Base-by-base conservation (phyloP, 37 sponge, comb jelly and placozoan genomes). In the Trichoplax adhaerens region DNA sequence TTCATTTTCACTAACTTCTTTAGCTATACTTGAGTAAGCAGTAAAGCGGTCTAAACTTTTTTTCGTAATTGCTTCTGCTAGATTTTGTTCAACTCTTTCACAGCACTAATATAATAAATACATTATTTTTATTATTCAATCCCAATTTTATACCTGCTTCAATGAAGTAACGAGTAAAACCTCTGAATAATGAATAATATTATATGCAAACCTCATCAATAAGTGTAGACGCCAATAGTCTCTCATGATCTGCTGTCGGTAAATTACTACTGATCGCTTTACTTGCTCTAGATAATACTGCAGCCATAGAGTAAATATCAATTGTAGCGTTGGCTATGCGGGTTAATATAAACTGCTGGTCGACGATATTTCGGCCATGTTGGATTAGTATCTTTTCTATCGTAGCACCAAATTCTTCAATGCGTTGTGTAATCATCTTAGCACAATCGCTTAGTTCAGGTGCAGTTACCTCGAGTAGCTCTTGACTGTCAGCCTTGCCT, bases 281-380 rank as follows among this genome's bases (percentile, higher is more conserved):
- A 66, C 82, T 29, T 29, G 77, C 52, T 57, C 82, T 72, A 6
- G 78, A 62, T 52, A 97, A 48, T 5, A 88, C 90, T 0, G 83
- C 79, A 46, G 90, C 99, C 94, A 92, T 92, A 54, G 78, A 83
- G 67, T 98, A 92, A 48, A 87, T 80, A 69, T 93, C 87, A 49
- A 98, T 89, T 64, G 88, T 81, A 1, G 88, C 88, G 71, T 98
- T 82, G n/a, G 94, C 85, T 50, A 92, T 69, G 46, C 90, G 76
- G 62, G 81, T 79, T 63, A 98, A 81, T 8, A 89, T 53, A 50
- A 84, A 85, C 80, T 98, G 99, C 68, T 98, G 82, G 77, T 86
- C 91, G 58, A 93, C 85, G 49, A 93, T 77, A n/a, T 85, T 63
- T 53, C 83, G 85, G 66, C 87, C 79, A 74, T 93, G 69, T 65